These are phyloP conservation scores for Phrynosoma platyrhinos DNA, from an alignment of 2,113 vertebrate species.

Conservation along the genomic window DNA sequence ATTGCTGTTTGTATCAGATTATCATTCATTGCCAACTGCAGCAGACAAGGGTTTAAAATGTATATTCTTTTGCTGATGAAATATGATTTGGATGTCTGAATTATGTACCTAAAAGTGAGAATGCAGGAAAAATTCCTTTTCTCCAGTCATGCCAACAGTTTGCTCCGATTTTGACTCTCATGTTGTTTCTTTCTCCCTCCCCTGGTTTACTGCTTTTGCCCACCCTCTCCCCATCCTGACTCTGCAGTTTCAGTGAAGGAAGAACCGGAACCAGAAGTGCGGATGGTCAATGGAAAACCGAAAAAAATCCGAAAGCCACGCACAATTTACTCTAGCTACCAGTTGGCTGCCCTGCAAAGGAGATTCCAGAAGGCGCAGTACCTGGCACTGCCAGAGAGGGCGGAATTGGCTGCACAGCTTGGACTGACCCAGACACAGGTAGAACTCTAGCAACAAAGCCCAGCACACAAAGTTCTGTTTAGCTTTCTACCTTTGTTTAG, in stretches of 20 bases:
- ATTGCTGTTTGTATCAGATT: background rate
- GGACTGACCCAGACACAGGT: slow-evolving; percentile 99
- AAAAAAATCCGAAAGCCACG: slow-evolving; percentile 98
- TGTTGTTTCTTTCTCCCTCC: too few relatives aligned
- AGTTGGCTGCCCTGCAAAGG: slow-evolving; percentile 95
- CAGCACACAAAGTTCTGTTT: background rate
- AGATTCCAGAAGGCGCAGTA: slow-evolving; percentile 99
- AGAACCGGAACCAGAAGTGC: slow-evolving; percentile 94
- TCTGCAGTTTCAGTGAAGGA: slow-evolving; percentile 89
- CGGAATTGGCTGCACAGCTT: slow-evolving; percentile 94
- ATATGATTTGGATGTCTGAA: background rate
- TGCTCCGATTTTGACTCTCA: background rate
- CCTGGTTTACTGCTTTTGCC: background rate
- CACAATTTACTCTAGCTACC: slow-evolving; percentile 98
- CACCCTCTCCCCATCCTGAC: background rate
- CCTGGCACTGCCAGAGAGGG: slow-evolving; percentile 94
- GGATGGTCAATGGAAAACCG: slow-evolving; percentile 98
- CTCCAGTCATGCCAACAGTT: too few relatives aligned
- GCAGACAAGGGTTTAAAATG: background rate
- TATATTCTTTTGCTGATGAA: background rate
- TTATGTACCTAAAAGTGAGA: background rate
- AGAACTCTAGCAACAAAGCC: slow-evolving; percentile 18
- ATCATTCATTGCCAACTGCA: background rate
- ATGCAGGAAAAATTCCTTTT: background rate
- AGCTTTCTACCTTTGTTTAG: background rate